phyloP scores from a whole-genome alignment of 2,888 invertebrate genomes.

The Endotricha flammealis region DNA sequence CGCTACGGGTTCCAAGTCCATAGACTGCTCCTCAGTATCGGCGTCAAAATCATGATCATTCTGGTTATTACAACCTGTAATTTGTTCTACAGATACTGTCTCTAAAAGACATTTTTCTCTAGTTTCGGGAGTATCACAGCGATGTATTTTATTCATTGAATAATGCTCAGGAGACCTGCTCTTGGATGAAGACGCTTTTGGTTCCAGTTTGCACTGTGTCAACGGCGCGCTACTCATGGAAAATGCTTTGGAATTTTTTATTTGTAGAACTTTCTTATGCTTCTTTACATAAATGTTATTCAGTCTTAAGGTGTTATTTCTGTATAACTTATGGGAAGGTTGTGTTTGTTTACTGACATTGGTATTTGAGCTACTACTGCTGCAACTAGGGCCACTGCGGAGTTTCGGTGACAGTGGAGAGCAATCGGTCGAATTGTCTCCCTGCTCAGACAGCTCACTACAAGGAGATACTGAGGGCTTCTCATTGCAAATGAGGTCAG shows the following conservation, averaged over 20 bases:
- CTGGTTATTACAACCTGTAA: slow-evolving; percentile 37
- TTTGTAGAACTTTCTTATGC: slow-evolving; percentile 64
- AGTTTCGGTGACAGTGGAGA: slow-evolving; percentile 44
- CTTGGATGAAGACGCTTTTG: slow-evolving; percentile 46
- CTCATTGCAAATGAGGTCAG: slow-evolving; percentile 73
- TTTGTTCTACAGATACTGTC: slow-evolving; percentile 51
- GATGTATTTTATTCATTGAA: slow-evolving; percentile 45
- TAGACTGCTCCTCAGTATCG: slow-evolving; percentile 58
- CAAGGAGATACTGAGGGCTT: slow-evolving; percentile 73
- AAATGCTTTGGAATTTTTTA: slow-evolving; percentile 53
- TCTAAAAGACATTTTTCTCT: slow-evolving; percentile 36
- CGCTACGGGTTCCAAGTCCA: slow-evolving; percentile 57
- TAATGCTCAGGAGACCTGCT: slow-evolving; percentile 50
- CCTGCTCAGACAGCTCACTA: slow-evolving; percentile 67
- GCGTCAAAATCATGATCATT: slow-evolving; percentile 51
- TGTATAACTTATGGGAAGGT: slow-evolving; percentile 35
- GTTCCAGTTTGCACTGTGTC: slow-evolving; percentile 27
- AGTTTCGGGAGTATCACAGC: slow-evolving; percentile 28
- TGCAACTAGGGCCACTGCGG: slow-evolving; percentile 26
- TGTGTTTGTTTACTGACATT: slow-evolving; percentile 33
- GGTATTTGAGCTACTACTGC: slow-evolving; percentile 27
- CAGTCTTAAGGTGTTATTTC: slow-evolving; percentile 47
- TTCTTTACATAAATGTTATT: slow-evolving; percentile 69
- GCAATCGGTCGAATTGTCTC: slow-evolving; percentile 60
- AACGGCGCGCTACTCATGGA: slow-evolving; percentile 21